Evolutionary conservation across 2,113 vertebrate species (phyloP).

Genomic region (Rhombomys opimus): DNA sequence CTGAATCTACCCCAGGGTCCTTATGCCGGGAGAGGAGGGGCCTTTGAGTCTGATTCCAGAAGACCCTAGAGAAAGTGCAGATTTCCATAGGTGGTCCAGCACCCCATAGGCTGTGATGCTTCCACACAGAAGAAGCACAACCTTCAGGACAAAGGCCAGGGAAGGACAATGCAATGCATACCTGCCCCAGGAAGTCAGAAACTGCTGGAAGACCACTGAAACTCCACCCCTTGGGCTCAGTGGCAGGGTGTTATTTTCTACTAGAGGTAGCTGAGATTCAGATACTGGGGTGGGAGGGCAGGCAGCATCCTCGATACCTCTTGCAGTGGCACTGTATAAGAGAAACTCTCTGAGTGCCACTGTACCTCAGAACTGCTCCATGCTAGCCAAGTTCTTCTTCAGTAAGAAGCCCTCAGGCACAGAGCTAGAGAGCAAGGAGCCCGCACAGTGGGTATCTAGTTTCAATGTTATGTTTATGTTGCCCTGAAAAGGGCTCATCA

Average conservation of each 20-base stretch:
- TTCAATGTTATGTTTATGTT: neutral
- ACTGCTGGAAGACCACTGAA: neutral
- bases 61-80: neutral
- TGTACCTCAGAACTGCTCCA: neutral
- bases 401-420: neutral
- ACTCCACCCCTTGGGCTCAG: neutral
- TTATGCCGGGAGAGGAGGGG: neutral
- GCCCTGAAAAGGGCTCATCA: neutral
- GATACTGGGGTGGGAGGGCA: neutral
- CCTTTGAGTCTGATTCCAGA: neutral
- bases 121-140: neutral
- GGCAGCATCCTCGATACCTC: no score
- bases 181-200: neutral
- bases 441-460: neutral
- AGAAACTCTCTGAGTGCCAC: neutral
- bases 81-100: neutral
- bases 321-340: neutral
- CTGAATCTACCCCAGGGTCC: neutral
- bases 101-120: neutral
- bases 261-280: neutral
- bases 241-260: neutral
- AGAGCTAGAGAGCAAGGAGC: neutral
- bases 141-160: neutral
- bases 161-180: neutral
- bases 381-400: no score